phyloP scores from a whole-genome alignment of 2,113 vertebrate species.

The Rhinolophus ferrumequinum region DNA sequence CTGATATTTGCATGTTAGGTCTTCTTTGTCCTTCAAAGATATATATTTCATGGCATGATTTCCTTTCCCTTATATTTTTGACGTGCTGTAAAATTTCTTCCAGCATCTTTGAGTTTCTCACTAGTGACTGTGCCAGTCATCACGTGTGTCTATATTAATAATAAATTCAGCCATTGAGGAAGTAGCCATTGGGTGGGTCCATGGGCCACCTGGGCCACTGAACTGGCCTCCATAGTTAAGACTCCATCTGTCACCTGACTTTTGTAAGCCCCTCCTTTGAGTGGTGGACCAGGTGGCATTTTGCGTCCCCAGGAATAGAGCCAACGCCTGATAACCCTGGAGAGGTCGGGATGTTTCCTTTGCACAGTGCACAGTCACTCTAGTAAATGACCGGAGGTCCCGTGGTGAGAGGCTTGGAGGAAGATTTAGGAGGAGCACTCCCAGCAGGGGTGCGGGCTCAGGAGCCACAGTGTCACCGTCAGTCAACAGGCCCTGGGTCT shows the following conservation, averaged over 20 bases:
- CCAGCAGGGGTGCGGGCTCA: background rate
- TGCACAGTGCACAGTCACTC: background rate
- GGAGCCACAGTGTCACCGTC: background rate
- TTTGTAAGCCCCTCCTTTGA: background rate
- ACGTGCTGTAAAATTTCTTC: background rate
- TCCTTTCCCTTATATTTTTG: background rate
- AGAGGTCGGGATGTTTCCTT: background rate
- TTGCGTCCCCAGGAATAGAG: background rate
- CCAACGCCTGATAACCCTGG: background rate
- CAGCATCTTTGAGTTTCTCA: background rate
- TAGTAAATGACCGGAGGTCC: background rate
- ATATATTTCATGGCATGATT: background rate
- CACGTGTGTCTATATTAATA: background rate
- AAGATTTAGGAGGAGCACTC: background rate
- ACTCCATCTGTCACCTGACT: background rate
- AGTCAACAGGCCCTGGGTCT: background rate
- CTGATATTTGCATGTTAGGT: background rate
- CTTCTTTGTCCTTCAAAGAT: constrained; percentile 12
- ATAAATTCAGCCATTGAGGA: background rate
- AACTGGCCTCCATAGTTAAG: background rate
- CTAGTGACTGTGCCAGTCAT: background rate
- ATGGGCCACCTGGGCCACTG: too few species aligned
- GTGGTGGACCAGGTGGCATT: background rate
- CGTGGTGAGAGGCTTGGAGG: background rate
- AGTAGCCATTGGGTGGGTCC: background rate